phyloP scores from a whole-genome alignment of 2,797 vertebrate species.

The Falco concolor region DNA sequence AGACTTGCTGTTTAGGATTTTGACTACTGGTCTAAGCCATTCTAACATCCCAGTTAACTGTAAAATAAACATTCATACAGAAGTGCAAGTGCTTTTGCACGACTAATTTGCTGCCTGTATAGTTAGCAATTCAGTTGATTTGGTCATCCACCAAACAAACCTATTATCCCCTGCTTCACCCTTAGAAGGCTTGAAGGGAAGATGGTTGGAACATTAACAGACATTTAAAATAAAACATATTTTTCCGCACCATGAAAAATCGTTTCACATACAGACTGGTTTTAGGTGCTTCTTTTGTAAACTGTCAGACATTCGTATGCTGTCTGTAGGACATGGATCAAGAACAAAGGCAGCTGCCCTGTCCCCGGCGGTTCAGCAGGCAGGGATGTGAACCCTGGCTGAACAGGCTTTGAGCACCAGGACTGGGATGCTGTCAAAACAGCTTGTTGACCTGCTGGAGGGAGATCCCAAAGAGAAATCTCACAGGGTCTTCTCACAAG shows the following conservation, averaged over 20 bases:
- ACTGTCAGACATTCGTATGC: background rate
- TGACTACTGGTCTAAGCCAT: background rate
- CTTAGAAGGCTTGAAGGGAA: background rate
- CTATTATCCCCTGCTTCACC: background rate
- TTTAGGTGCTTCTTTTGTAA: background rate
- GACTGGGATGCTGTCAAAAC: background rate
- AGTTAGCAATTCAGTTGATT: background rate
- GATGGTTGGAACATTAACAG: background rate
- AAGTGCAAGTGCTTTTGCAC: background rate
- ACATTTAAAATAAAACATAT: background rate
- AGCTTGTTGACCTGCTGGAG: background rate
- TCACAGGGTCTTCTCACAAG: background rate
- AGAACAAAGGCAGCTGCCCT: background rate
- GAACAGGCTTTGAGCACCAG: background rate
- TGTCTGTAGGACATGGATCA: background rate
- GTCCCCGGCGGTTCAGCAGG: fast-evolving
- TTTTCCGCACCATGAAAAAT: background rate
- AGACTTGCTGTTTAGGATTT: background rate
- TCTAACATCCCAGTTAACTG: background rate
- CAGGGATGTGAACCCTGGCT: background rate
- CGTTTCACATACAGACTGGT: background rate
- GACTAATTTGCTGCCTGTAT: background rate
- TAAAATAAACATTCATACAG: background rate
- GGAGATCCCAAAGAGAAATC: background rate
- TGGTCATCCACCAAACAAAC: background rate